Evolutionary conservation across 1,140 invertebrate species (phyloP), one percentile per base, ranked within the genome.

Genomic region (Brachionus sp.): DNA sequence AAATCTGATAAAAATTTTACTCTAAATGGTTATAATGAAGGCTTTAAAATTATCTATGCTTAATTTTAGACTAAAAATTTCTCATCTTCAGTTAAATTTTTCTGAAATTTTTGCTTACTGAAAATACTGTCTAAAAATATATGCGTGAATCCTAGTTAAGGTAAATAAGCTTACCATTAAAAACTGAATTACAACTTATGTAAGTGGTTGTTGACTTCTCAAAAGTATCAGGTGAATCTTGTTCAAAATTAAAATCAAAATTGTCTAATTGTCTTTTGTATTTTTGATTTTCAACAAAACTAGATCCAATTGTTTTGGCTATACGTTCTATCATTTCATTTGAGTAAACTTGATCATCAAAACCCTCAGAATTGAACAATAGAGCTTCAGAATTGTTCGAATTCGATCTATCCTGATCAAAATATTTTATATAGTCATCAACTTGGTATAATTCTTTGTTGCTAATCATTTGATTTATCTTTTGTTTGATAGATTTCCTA

Each of bases 241-340:
- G 19, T 35, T 70, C 66, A 16, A 37, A 12, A 70, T 70, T n/a
- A 39, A n/a, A 13, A n/a, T 70, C 66, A 37, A 37, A 33, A 39
- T 39, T 13, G 6, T 33, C 12, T n/a, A 39, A 7, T 37, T 70
- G 16, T 16, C 66, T 70, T 70, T 70, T 70, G 9, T 39, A 70
- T 39, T 70, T 70, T 39, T 70, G 66, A 42, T 70, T 70, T 39
- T 70, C 66, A 39, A 70, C 37, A 70, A 70, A 70, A 39, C 66
- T 70, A 39, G 66, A 70, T 0, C 66, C 66, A 39, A 70, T 42
- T n/a, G n/a, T n/a, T 70, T 70, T 37, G 19, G 66, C 66, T 37
- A 75, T 46, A 5, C 39, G 39, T 12, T 75, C 16, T 25, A 75
- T 75, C 70, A 75, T 75, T 12, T 75, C 70, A 46, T 75, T 13